Base-by-base conservation (phyloP, 2,113 vertebrate species). In the Rhynchomys soricoides region DNA sequence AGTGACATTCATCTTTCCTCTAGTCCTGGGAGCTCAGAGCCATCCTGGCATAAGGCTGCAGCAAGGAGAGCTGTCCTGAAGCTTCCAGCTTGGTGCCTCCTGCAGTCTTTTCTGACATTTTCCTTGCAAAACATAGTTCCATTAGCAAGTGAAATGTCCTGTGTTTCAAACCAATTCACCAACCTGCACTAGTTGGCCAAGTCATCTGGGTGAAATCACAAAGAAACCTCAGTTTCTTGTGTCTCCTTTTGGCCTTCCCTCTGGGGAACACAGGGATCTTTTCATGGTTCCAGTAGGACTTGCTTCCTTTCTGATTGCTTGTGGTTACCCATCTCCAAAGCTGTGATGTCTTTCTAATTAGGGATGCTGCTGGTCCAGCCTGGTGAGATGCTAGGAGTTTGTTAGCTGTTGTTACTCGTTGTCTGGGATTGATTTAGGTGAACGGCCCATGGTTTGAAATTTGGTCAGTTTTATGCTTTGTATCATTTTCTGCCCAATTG, bases 111-210 rank as follows among this genome's bases (percentile, higher is more conserved):
- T 91, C 90, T 96, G 93, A 90, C 93, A 83, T 74, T 52, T 34
- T 68, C 13, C 31, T 94, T 86, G 90, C 55, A 96, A 94, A 94
- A 66, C 40, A 89, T 71, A 92, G n/a, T 19, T 62, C 83, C 29
- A 94, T 96, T 97, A 96, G 90, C 89, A 96, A 97, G 95, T 95
- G 92, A 96, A 96, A 97, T 96, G 90, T 89, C 92, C 79, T 74
- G 59, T 50, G 12, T 95, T 92, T 96, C 90, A 91, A 94, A 95
- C 26, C 88, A 95, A 96, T 81, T 85, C 93, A 97, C 89, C 13
- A 17, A 62, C 82, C 82, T 26, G 12, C 10, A 48, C 16, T 37
- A 24, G 52, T 75, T 50, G 59, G 92, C 91, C 92, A 95, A 95
- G 40, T 79, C 0, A 43, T 66, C 73, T 96, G 90, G 92, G 77